Conservation (phyloP, 2,797 vertebrate genomes). For the Meriones psammophilus region DNA sequence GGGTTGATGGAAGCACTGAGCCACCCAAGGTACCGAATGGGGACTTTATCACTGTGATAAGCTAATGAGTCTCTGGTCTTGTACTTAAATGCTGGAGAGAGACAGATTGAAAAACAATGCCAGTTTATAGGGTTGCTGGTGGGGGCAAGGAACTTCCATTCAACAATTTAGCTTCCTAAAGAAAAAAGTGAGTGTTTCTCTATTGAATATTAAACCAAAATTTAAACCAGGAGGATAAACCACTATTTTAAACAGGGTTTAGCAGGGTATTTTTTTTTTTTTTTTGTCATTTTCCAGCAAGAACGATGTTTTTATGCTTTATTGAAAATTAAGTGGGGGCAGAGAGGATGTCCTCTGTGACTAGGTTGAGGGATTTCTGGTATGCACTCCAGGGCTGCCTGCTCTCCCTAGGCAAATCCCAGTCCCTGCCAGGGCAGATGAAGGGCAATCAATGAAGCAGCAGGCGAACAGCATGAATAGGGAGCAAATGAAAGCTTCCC, state of each 20-base stretch:
- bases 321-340: neutral
- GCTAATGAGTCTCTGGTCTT: neutral
- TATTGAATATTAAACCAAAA: neutral
- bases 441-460: constrained; percentile 31
- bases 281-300: constrained; percentile 16
- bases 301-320: neutral
- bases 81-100: neutral
- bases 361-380: neutral
- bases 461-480: neutral
- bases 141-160: neutral
- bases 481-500: neutral
- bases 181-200: neutral
- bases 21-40: neutral
- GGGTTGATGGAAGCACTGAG: neutral
- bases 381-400: neutral
- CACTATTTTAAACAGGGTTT: constrained; percentile 36
- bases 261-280: neutral
- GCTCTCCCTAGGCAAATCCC: neutral
- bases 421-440: neutral
- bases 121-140: neutral
- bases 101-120: neutral
- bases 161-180: neutral
- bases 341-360: neutral
- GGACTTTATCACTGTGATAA: neutral
- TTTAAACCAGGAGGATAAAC: neutral